A percentile compares a stretch with the other conserved stretches of the same genome.
phyloP scores from a whole-genome alignment of 2,113 vertebrate species.

The Raphicerus campestris region DNA sequence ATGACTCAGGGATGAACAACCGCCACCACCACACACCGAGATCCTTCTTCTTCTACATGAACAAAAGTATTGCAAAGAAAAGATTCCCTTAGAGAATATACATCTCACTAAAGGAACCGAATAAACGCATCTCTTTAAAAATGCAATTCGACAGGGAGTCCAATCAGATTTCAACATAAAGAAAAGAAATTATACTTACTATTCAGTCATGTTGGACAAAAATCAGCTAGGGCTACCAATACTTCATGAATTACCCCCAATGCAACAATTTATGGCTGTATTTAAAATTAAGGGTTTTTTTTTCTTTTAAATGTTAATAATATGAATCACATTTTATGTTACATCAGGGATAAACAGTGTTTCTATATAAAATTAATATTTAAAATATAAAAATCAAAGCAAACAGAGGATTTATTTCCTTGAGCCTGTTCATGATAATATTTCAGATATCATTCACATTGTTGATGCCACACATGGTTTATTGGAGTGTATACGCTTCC shows the following conservation, averaged over 20 bases:
- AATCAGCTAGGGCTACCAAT: background rate
- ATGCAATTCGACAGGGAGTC: background rate
- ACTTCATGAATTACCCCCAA: background rate
- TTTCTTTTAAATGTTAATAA: background rate
- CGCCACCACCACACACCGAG: background rate
- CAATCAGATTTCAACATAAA: background rate
- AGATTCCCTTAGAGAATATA: background rate
- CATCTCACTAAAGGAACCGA: background rate
- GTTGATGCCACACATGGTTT: background rate
- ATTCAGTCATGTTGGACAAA: background rate
- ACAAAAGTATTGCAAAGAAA: background rate
- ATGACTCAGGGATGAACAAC: background rate
- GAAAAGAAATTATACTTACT: background rate
- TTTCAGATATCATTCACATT: background rate
- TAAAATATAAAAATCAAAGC: constrained; percentile 7
- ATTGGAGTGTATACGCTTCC: background rate
- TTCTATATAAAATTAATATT: constrained; percentile 35
- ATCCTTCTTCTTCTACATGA: background rate
- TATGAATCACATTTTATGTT: background rate
- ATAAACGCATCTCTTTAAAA: background rate
- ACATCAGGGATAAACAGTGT: background rate
- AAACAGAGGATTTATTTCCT: background rate
- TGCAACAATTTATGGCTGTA: background rate
- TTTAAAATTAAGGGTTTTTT: background rate
- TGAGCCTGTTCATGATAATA: background rate